These are phyloP conservation scores for Apis florea DNA, from an alignment of 1,140 invertebrate genomes.

Conservation along the genomic window DNA sequence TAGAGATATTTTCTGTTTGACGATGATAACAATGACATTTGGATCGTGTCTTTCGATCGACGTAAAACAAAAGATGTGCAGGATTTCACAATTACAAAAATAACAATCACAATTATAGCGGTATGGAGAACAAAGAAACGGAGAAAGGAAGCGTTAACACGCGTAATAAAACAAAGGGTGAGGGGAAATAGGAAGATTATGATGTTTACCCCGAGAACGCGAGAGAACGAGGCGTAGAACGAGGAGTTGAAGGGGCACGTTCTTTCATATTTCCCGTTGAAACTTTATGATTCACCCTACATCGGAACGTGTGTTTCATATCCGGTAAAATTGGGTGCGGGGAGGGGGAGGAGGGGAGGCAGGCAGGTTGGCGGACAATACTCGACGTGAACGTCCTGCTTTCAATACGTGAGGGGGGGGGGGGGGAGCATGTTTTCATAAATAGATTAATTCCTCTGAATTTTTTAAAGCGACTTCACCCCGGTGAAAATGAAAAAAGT, in stretches of 20 bases:
- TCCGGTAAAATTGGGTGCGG: not conserved
- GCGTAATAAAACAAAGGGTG: not conserved
- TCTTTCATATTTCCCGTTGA: not conserved
- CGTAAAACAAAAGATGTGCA: not conserved
- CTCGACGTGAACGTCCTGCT: not conserved
- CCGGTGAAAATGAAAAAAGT: conserved; percentile 64
- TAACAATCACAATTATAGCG: not conserved
- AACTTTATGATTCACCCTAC: conserved; percentile 23
- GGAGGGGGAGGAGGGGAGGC: not conserved
- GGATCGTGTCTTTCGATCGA: too few species aligned
- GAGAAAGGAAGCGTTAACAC: not conserved
- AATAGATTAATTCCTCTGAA: conserved; percentile 64
- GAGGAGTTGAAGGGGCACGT: not conserved
- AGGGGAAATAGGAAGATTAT: not conserved
- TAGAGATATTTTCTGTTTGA: too few species aligned
- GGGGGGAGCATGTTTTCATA: conserved; percentile 55
- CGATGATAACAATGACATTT: too few species aligned
- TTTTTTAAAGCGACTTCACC: conserved; percentile 60
- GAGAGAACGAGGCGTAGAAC: too few species aligned
- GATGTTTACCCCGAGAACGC: not conserved
- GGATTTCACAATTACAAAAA: not conserved
- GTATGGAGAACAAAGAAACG: not conserved
- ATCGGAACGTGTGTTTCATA: conserved; percentile 10
- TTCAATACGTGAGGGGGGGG: conserved; percentile 46
- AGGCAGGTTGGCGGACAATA: not conserved